Evolutionary conservation across 2,113 vertebrate genomes (phyloP).

Genomic region (Gracilinanus agilis): DNA sequence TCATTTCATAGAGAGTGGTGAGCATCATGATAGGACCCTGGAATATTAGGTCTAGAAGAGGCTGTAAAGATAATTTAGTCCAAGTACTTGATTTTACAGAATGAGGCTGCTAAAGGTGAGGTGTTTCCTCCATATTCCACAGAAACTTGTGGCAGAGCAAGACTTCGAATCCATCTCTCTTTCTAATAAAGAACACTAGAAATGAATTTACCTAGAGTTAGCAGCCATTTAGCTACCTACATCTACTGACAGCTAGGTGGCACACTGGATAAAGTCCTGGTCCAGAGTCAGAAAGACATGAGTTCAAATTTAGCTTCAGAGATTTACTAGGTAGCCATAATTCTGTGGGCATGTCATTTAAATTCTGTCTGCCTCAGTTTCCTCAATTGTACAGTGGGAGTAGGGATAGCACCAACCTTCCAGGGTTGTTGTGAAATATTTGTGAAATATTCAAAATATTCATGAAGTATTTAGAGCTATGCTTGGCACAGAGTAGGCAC

Average conservation of each 20-base stretch:
- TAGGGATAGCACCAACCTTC: not conserved
- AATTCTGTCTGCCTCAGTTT: not conserved
- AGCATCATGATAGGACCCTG: not conserved
- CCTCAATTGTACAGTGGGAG: not conserved
- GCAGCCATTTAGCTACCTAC: not conserved
- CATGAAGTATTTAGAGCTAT: not conserved
- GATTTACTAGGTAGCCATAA: not conserved
- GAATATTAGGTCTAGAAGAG: not conserved
- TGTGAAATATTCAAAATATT: not conserved
- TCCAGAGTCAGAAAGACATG: not conserved
- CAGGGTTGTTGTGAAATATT: not conserved
- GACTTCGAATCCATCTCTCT: not conserved
- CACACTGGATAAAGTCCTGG: not conserved
- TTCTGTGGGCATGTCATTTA: not conserved
- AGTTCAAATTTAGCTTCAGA: not conserved
- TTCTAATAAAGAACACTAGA: not conserved
- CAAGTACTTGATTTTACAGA: not conserved
- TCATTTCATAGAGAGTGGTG: not conserved
- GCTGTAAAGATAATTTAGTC: not conserved
- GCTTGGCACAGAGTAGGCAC: not conserved
- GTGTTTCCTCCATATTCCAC: not conserved
- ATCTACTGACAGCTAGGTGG: not conserved
- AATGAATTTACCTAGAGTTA: not conserved
- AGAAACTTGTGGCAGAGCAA: not conserved
- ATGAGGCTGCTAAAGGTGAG: not conserved